phyloP scores from a whole-genome alignment of 2,113 vertebrate genomes.

The Empidonax alnorum region DNA sequence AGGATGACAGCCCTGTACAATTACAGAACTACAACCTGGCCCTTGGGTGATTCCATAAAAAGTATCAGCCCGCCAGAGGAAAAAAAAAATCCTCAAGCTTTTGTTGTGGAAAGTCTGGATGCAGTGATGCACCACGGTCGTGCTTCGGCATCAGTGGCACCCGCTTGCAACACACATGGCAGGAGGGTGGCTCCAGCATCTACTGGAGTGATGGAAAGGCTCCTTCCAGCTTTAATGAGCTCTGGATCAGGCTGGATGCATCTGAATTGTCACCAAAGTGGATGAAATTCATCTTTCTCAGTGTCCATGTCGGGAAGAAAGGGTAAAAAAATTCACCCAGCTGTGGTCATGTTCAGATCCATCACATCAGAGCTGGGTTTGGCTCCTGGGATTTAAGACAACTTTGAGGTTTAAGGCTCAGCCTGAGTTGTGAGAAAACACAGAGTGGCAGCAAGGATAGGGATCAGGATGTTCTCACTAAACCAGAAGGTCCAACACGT shows the following conservation, averaged over 20 bases:
- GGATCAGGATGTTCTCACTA: background rate
- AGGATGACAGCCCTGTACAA: constrained; percentile 45
- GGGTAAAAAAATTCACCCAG: background rate
- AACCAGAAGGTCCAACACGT: fast-evolving
- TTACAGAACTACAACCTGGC: constrained; percentile 49
- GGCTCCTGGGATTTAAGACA: background rate
- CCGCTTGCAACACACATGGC: background rate
- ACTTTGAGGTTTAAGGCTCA: background rate
- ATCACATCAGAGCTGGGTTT: fast-evolving
- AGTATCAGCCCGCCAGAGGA: background rate
- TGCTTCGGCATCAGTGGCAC: background rate
- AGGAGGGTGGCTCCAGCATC: background rate
- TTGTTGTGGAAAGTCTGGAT: constrained; percentile 10
- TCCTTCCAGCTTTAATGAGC: background rate
- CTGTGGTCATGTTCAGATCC: background rate
- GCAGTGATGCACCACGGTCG: fast-evolving
- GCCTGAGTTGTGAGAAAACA: background rate
- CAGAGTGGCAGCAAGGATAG: background rate
- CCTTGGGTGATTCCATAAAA: constrained; percentile 29
- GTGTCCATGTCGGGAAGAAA: background rate
- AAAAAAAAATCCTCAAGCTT: background rate
- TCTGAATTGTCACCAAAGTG: background rate
- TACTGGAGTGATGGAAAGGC: background rate
- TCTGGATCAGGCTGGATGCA: background rate
- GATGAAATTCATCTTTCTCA: background rate